phyloP scores from a whole-genome alignment of 2,113 vertebrate species.

The Phycodurus eques region DNA sequence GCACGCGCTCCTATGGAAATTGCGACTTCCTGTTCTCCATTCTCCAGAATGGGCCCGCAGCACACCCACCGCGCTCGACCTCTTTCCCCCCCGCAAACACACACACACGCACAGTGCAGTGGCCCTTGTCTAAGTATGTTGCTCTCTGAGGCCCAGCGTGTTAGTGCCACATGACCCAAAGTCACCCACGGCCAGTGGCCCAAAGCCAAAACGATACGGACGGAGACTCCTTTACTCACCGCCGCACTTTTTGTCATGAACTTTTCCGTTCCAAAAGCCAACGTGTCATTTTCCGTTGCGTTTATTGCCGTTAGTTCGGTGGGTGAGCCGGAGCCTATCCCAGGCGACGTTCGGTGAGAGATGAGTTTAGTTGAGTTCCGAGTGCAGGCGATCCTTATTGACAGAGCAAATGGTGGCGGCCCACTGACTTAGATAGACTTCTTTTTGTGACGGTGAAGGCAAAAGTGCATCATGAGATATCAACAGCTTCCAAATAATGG shows the following conservation, averaged over 20 bases:
- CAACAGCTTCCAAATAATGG: too few relatives aligned
- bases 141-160: constrained; percentile 38
- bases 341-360: too few relatives aligned
- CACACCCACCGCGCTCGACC: constrained; percentile 9
- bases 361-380: too few relatives aligned
- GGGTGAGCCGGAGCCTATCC: too few relatives aligned
- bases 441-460: too few relatives aligned
- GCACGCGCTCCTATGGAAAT: neutral
- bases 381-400: too few relatives aligned
- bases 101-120: constrained; percentile 33
- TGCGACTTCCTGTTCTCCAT: constrained; percentile 13
- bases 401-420: too few relatives aligned
- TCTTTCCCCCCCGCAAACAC: constrained; percentile 9
- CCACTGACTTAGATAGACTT: too few relatives aligned
- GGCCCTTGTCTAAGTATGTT: constrained; percentile 53
- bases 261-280: neutral
- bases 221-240: constrained; percentile 21
- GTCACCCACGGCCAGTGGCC: constrained; percentile 42
- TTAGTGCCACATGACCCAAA: constrained; percentile 60
- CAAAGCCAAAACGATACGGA: constrained; percentile 53
- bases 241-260: constrained; percentile 6
- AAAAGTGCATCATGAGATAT: too few relatives aligned
- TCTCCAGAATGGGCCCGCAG: constrained; percentile 24
- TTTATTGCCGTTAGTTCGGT: too few relatives aligned
- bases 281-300: neutral